Conservation (phyloP, 2,797 vertebrate genomes). For the Gymnodraco acuticeps region DNA sequence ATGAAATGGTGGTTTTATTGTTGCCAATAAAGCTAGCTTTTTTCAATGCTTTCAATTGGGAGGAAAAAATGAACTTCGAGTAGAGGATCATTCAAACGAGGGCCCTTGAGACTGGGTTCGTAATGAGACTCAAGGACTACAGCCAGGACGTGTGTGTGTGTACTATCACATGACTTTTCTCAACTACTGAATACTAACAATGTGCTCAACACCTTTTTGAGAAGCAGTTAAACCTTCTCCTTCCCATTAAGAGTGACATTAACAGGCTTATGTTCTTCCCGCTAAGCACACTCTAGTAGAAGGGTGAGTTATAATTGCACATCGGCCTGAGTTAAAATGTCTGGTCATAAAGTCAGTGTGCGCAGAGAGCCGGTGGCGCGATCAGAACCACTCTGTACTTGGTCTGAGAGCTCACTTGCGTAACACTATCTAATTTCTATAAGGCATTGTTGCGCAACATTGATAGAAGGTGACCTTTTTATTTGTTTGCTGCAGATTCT, state of each 20-base stretch:
- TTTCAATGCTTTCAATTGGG: not conserved
- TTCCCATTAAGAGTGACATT: constrained; percentile 29
- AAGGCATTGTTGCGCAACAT: constrained; percentile 29
- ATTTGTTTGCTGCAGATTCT: constrained; percentile 53
- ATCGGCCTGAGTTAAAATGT: constrained; percentile 52
- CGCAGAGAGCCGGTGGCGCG: constrained; percentile 18
- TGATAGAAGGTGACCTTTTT: constrained; percentile 67
- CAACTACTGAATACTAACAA: constrained; percentile 13
- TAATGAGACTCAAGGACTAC: constrained; percentile 7
- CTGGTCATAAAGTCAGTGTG: constrained; percentile 46
- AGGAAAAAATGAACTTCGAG: not conserved
- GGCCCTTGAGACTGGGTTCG: not conserved
- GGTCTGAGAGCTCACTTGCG: constrained; percentile 50
- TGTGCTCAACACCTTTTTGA: constrained; percentile 42
- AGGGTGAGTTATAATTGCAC: constrained; percentile 55
- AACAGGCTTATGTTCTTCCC: constrained; percentile 40
- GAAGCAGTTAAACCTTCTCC: constrained; percentile 35
- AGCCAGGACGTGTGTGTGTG: not conserved
- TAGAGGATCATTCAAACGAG: not conserved
- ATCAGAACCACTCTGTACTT: constrained; percentile 36
- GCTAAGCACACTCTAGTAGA: constrained; percentile 37
- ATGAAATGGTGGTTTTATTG: too few relatives aligned
- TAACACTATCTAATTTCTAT: constrained; percentile 62
- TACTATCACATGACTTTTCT: constrained; percentile 14
- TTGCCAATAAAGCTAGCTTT: not conserved